A percentile compares a stretch with the other conserved stretches of the same genome.
Evolutionary conservation across 2,888 invertebrate genomes (phyloP).

Genomic region (Muscina levida): DNA sequence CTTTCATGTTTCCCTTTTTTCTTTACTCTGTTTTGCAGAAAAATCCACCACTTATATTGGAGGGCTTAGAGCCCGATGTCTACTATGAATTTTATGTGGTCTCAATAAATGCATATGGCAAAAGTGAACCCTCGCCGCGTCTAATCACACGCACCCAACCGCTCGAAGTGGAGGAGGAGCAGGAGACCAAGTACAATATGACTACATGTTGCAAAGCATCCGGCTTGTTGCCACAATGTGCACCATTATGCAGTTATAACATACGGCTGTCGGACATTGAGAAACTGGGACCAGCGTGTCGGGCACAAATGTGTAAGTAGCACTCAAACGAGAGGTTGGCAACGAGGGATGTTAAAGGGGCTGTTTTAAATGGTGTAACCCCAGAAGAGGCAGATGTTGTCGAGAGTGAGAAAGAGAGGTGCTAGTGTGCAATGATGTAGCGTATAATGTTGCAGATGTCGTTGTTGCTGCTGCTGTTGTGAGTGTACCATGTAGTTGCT

Average conservation of each 20-base stretch:
- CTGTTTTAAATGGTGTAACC: not conserved
- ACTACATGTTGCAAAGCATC: slow-evolving; percentile 89
- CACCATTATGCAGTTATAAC: slow-evolving; percentile 90
- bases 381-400: not conserved
- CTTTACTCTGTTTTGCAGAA: slow-evolving; percentile 73
- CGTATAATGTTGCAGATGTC: not conserved
- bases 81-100: slow-evolving; percentile 91
- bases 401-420: not conserved
- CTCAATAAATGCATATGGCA: slow-evolving; percentile 89
- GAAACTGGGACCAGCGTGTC: slow-evolving; percentile 86
- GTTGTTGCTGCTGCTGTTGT: not conserved
- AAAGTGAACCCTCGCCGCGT: slow-evolving; percentile 87
- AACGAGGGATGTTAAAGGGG: not conserved
- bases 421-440: not conserved
- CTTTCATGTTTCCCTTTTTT: not conserved
- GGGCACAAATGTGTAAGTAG: slow-evolving; percentile 87
- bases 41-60: slow-evolving; percentile 87
- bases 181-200: slow-evolving; percentile 86
- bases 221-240: slow-evolving; percentile 82
- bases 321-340: not conserved
- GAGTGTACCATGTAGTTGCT: slow-evolving; percentile 17
- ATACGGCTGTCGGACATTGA: slow-evolving; percentile 90
- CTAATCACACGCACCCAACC: slow-evolving; percentile 87
- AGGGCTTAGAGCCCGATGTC: slow-evolving; percentile 86
- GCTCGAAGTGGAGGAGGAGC: slow-evolving; percentile 72